phyloP scores from a whole-genome alignment of 2,888 invertebrate species.

The Synanthedon formicaeformis region DNA sequence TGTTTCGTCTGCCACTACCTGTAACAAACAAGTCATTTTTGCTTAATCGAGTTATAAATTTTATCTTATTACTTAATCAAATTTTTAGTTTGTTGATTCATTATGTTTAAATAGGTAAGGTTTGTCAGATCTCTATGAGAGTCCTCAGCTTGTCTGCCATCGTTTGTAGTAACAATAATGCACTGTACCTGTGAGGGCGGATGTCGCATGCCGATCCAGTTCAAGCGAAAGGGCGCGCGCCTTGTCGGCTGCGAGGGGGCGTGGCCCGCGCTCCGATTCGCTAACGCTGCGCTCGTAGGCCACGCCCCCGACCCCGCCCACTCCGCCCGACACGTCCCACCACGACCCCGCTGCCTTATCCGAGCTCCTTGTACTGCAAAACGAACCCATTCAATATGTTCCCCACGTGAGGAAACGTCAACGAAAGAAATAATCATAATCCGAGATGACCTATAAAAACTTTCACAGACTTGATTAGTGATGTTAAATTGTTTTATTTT shows the following conservation, averaged over 20 bases:
- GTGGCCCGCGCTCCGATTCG: constrained; percentile 47
- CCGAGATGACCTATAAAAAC: no score
- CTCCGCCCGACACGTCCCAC: constrained; percentile 51
- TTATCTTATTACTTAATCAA: no score
- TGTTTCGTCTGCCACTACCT: constrained; percentile 61
- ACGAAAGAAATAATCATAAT: no score
- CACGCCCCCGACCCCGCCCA: constrained; percentile 34
- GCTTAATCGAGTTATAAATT: no score
- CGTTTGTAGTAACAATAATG: neutral
- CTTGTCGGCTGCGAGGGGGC: constrained; percentile 53
- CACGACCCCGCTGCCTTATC: constrained; percentile 30
- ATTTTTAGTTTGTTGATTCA: no score
- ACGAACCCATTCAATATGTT: no score
- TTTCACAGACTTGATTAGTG: no score
- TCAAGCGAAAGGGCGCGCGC: constrained; percentile 78
- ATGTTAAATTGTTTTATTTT: no score
- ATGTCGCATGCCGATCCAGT: constrained; percentile 70
- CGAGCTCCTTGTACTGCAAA: neutral
- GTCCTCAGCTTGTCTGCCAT: neutral
- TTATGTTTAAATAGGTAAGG: no score
- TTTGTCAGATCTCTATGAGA: neutral
- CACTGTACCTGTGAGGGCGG: constrained; percentile 27
- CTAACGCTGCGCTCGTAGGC: constrained; percentile 72
- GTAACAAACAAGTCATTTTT: constrained; percentile 4
- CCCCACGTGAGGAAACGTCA: no score